Base-by-base conservation (phyloP, 2,888 invertebrate genomes). In the Rhimphoctona megacephalus region DNA sequence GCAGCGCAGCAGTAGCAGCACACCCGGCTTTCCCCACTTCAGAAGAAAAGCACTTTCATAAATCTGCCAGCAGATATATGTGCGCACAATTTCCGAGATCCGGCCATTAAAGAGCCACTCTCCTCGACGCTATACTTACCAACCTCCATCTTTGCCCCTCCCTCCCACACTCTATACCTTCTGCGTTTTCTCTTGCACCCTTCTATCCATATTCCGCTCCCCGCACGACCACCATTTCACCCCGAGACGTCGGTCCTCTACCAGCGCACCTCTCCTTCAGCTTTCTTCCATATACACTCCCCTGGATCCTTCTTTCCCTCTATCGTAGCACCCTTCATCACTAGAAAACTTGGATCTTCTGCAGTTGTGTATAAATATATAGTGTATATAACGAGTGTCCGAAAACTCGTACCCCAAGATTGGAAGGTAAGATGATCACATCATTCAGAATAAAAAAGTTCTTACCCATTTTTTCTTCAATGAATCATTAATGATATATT, bases 61-160 rank as follows among this genome's bases (percentile, higher is more conserved):
- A 97, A 97, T 97, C 97, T 97, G 97, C 97, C 96, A 95, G 96
- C 96, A 97, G 97, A 97, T 97, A 97, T 97, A 97, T 97, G 97
- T 96, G 97, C 96, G 97, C 97, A 97, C 97, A 97, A 97, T 97
- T 97, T 97, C 97, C 97, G 96, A 97, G 97, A 97, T 97, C 97
- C 97, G 97, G 97, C 97, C 97, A 97, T 97, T 97, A 97, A 96
- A 96, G 96, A 96, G 96, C 96, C 96, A 93, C 93, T 94, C 93
- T 90, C 90, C 91, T 89, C 90, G 90, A 90, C 91, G 85, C 86
- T 88, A 81, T 87, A 84, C 85, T 89, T 86, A 88, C 81, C 85
- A 85, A 83, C 85, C 83, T 70, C 87, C 83, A 77, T 85, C 87
- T 72, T 72, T 78, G 54, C 49, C 83, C 83, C 83, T 30, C n/a